phyloP scores from a whole-genome alignment of 2,888 invertebrate species.

The Acrobeloides nanus region DNA sequence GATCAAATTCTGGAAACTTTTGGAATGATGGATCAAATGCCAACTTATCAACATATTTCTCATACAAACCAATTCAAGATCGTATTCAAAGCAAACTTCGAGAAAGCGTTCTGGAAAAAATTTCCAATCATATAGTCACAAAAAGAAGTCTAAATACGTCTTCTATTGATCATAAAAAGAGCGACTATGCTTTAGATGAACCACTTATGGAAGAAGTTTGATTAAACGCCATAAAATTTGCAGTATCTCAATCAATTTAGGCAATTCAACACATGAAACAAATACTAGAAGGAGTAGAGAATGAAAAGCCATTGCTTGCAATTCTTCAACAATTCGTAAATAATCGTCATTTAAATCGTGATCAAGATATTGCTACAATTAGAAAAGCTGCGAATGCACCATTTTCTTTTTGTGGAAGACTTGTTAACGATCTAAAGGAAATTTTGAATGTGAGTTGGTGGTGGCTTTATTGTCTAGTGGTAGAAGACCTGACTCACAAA shows the following conservation, averaged over 20 bases:
- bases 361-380: constrained; percentile 1
- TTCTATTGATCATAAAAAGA: constrained; percentile 16
- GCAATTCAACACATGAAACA: constrained; percentile 13
- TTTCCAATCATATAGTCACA: no score
- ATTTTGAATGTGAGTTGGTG: constrained; percentile 28
- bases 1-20: no score
- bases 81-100: constrained; percentile 24
- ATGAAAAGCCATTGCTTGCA: constrained; percentile 10
- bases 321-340: constrained; percentile 15
- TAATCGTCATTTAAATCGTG: no score
- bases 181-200: constrained; percentile 35
- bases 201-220: constrained; percentile 36
- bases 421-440: constrained; percentile 41
- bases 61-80: constrained; percentile 24
- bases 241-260: constrained; percentile 10
- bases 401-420: constrained; percentile 41
- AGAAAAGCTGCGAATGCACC: constrained; percentile 40
- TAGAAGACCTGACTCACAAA: no score
- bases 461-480: no score
- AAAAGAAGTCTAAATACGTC: no score
- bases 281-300: constrained; percentile 16
- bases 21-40: no score
- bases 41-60: constrained; percentile 17
- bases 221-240: constrained; percentile 6
- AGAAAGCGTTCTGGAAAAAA: constrained; percentile 13